phyloP scores from a whole-genome alignment of 2,888 invertebrate species.

The Hyles lineata region DNA sequence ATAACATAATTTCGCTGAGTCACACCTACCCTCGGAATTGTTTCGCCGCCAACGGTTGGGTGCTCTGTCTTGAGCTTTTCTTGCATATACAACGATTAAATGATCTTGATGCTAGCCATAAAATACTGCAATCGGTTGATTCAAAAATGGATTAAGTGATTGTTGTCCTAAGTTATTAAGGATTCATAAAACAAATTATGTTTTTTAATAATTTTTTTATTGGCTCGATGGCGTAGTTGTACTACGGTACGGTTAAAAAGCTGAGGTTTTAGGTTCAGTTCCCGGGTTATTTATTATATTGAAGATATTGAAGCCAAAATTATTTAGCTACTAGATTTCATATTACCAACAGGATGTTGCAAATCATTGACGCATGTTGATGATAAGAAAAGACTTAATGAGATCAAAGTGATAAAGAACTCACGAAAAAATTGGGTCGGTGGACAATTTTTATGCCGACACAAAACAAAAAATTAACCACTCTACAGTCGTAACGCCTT shows the following conservation, averaged over 20 bases:
- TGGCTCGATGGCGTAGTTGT: too few relatives aligned
- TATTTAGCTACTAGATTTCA: neutral
- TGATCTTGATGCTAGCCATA: constrained; percentile 55
- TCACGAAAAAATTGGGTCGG: neutral
- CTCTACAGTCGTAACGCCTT: too few relatives aligned
- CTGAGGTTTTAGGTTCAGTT: too few relatives aligned
- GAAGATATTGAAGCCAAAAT: neutral
- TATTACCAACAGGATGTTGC: neutral
- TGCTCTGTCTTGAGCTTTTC: constrained; percentile 60
- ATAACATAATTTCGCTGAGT: constrained; percentile 74
- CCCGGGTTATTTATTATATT: too few relatives aligned
- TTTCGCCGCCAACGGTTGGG: constrained; percentile 58
- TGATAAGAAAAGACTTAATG: neutral
- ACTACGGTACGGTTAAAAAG: too few relatives aligned
- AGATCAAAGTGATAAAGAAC: neutral
- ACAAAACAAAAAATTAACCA: too few relatives aligned
- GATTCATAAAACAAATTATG: too few relatives aligned
- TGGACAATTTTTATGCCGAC: neutral
- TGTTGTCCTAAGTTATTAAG: too few relatives aligned
- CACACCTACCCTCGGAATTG: constrained; percentile 71
- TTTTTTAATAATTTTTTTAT: too few relatives aligned
- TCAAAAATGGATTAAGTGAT: neutral
- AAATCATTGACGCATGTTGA: constrained; percentile 6
- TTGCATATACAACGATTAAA: constrained; percentile 43
- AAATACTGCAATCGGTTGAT: neutral